Conservation (phyloP, 2,797 vertebrate genomes). For the Pterois miles region DNA sequence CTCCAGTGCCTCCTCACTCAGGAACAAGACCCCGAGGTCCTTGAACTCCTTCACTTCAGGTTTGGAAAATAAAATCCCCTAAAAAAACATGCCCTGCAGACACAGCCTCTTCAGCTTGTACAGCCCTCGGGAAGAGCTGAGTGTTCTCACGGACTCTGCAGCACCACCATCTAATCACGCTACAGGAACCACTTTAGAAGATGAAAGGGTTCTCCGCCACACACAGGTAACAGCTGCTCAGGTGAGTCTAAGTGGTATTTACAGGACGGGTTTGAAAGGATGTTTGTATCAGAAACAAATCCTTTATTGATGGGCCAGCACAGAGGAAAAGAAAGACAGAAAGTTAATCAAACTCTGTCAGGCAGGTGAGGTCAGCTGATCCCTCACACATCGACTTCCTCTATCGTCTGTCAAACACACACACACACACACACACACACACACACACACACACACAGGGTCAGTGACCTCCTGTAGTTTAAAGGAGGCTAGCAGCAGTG, state of each 20-base stretch:
- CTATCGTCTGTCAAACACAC: conserved; percentile 46
- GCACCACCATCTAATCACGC: conserved; percentile 60
- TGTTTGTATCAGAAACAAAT: conserved; percentile 4
- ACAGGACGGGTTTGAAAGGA: not conserved
- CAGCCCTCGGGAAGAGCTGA: conserved; percentile 33
- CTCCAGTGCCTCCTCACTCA: no score
- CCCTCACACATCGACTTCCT: conserved; percentile 57
- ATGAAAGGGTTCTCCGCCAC: conserved; percentile 49
- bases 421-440: conserved; percentile 44
- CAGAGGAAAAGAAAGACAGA: not conserved
- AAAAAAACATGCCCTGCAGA: not conserved
- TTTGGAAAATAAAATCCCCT: not conserved
- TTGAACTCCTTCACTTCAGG: no score
- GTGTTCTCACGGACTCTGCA: conserved; percentile 30
- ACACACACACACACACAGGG: conserved; percentile 40
- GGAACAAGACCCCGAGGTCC: no score
- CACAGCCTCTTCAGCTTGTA: not conserved
- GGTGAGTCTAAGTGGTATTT: conserved; percentile 32
- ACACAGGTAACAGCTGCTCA: conserved; percentile 43
- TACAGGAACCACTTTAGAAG: conserved; percentile 61
- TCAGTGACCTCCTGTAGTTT: conserved; percentile 60
- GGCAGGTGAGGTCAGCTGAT: no score
- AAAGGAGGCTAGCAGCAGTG: conserved; percentile 61
- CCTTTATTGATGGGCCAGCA: not conserved
- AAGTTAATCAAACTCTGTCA: not conserved